A percentile compares a stretch with the other conserved stretches of the same genome.
Conservation (phyloP, 2,888 invertebrate genomes). For the Tachystola acroxantha region DNA sequence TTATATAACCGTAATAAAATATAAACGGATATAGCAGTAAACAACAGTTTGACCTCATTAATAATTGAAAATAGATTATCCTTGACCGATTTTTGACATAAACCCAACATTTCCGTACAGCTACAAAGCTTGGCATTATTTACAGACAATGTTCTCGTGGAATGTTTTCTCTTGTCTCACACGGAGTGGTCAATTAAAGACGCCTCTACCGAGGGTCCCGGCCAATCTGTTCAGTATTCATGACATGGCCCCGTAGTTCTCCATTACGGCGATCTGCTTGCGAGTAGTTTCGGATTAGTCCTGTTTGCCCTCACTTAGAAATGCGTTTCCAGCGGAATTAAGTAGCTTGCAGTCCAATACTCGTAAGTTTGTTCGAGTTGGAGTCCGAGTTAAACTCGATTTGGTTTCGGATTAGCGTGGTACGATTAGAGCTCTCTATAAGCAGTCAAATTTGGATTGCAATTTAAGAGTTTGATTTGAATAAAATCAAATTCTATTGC, state of each 20-base stretch:
- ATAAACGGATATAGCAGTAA: no score
- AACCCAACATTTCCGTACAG: background rate
- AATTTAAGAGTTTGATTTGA: no score
- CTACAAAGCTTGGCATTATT: background rate
- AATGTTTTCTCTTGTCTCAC: background rate
- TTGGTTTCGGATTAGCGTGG: no score
- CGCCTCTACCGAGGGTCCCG: constrained; percentile 6
- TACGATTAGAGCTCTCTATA: no score
- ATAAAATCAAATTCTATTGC: no score
- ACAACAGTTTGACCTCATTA: no score
- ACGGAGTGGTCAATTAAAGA: background rate
- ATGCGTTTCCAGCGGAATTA: constrained; percentile 47
- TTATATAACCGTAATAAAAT: no score
- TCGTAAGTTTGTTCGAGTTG: constrained; percentile 29
- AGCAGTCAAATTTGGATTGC: no score
- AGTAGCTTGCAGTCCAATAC: constrained; percentile 40
- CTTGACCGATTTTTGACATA: background rate
- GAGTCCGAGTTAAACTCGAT: background rate
- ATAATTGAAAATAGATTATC: no score
- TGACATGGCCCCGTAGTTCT: constrained; percentile 48
- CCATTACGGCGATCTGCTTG: constrained; percentile 61
- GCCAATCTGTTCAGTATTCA: constrained; percentile 56
- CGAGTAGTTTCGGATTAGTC: constrained; percentile 65
- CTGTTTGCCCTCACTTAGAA: constrained; percentile 37
- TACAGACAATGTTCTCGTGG: background rate